phyloP scores from a whole-genome alignment of 2,797 vertebrate genomes.

The Xyrichtys novacula region DNA sequence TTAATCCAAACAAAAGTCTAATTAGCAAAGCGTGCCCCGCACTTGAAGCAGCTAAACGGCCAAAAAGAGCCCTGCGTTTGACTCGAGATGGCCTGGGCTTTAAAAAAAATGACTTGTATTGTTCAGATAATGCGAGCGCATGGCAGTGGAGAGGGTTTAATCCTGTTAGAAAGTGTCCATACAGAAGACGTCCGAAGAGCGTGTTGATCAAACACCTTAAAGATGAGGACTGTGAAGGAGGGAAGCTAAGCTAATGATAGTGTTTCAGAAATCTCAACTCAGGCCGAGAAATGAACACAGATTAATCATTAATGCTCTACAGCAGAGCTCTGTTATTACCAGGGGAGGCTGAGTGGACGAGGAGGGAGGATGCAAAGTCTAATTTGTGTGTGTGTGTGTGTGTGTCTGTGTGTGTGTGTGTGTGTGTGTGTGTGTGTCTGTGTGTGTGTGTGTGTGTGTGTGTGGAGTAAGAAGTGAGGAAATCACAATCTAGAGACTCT shows the following conservation, averaged over 20 bases:
- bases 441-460: conserved; percentile 29
- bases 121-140: conserved; percentile 35
- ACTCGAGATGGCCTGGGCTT: conserved; percentile 21
- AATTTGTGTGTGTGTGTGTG: conserved; percentile 19
- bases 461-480: conserved; percentile 4
- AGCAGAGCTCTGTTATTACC: conserved; percentile 51
- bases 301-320: conserved; percentile 66
- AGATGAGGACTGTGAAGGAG: conserved; percentile 74
- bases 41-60: conserved; percentile 28
- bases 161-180: conserved; percentile 73
- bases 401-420: no score
- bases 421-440: no score
- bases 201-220: conserved; percentile 75
- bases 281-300: conserved; percentile 58
- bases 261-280: conserved; percentile 65
- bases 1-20: conserved; percentile 77
- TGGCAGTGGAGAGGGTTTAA: conserved; percentile 56
- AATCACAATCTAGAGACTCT: conserved; percentile 22
- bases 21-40: conserved; percentile 62
- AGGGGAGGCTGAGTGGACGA: conserved; percentile 43
- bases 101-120: conserved; percentile 44
- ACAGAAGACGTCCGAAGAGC: conserved; percentile 65
- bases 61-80: conserved; percentile 16
- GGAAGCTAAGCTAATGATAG: conserved; percentile 73
- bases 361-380: conserved; percentile 17